phyloP scores from a whole-genome alignment of 2,797 vertebrate genomes.

The Onychomys torridus region DNA sequence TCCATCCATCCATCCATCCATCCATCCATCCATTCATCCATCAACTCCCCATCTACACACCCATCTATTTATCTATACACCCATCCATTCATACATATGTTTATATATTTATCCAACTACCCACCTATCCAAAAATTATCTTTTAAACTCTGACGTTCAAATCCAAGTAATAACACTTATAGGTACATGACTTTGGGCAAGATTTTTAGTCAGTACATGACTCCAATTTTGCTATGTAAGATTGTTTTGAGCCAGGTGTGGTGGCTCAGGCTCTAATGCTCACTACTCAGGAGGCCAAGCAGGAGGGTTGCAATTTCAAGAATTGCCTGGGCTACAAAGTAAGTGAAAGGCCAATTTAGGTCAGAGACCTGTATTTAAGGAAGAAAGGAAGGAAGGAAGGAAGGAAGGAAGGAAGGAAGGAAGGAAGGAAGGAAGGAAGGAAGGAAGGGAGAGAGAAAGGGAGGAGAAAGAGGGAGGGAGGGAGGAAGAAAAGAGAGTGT shows the following conservation, averaged over 20 bases:
- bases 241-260: background rate
- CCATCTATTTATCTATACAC: no score
- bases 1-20: no score
- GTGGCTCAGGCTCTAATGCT: background rate
- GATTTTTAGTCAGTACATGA: background rate
- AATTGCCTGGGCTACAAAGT: background rate
- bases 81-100: background rate
- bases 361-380: background rate
- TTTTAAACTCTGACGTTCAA: slow-evolving; percentile 11
- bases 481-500: background rate
- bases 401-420: fast-evolving
- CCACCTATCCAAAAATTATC: background rate
- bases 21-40: background rate
- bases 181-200: background rate
- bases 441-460: no score
- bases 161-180: background rate
- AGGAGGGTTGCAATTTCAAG: background rate
- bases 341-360: background rate
- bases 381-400: background rate
- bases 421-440: background rate
- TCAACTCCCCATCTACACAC: background rate
- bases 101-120: background rate
- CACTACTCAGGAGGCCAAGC: background rate
- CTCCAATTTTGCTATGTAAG: background rate
- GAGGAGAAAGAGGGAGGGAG: no score